Evolutionary conservation across 37 sponge, comb jelly and placozoan genomes (phyloP), one percentile per base, ranked within the genome.

Genomic region (Theonella swinhoei): DNA sequence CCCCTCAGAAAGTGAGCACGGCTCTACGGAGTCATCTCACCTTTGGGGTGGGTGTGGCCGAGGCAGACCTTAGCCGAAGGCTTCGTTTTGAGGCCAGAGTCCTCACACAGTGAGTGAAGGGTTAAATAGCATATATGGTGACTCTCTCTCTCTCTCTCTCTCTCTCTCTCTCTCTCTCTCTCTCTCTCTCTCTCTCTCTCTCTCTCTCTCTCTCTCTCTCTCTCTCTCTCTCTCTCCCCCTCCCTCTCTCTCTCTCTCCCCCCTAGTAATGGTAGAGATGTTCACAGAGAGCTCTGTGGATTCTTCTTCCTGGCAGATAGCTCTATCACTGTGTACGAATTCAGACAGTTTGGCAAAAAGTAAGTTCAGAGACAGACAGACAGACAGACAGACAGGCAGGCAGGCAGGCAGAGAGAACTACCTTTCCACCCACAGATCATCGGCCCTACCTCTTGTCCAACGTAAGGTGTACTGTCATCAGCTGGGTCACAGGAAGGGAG

Each of bases 291-390:
- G 76, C 63, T 94, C 40, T 89, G 85, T 76, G 94, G 94, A 4
- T 94, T 87, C 88, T 87, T 79, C 77, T 94, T 94, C 70, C 80
- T 89, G 24, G 19, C 67, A 33, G 94, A 94, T 54, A 60, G 68
- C 76, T 85, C 94, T 39, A 34, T 94, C 29, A 83, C 94, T 7
- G 65, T 94, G 19, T 94, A 94, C 62, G 94, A 94, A 85, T 83
- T 85, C 79, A 82, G 87, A 62, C 90, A 89, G 80, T 85, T 94
- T 79, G 94, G 89, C 19, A 83, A 87, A 59, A 89, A 75, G 84
- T 83, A 54, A 75, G 84, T 72, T 0, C 29, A 3, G 29, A 4
- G 4, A 31, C 4, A 8, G 24, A 19, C n/a, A 4, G 28, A 11
- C n/a, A n/a, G n/a, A n/a, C n/a, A n/a, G n/a, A n/a, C n/a, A n/a